These are phyloP conservation scores for Furnarius figulus DNA, from an alignment of 2,113 vertebrate species.

Conservation along the genomic window DNA sequence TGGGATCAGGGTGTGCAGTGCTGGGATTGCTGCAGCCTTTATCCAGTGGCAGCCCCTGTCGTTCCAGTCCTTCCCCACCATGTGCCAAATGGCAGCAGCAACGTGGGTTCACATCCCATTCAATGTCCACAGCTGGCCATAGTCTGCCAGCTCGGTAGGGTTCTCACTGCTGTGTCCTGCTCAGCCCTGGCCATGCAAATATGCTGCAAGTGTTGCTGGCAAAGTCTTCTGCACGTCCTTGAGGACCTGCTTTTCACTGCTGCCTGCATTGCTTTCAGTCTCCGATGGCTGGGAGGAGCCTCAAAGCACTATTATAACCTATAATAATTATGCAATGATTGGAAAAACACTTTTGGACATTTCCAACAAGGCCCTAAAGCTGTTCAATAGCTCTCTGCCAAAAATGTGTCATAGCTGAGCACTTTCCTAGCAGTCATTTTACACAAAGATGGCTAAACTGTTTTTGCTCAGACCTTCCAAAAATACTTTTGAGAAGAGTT, in stretches of 20 bases:
- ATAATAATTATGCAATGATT: neutral
- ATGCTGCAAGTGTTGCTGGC: neutral
- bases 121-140: neutral
- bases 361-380: neutral
- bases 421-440: neutral
- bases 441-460: conserved; percentile 7
- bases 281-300: neutral
- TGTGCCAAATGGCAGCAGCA: neutral
- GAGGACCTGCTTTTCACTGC: neutral
- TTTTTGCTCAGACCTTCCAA: conserved; percentile 45
- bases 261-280: neutral
- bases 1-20: accelerated
- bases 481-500: conserved; percentile 41
- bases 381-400: conserved; percentile 20
- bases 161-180: neutral
- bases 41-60: neutral
- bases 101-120: accelerated
- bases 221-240: neutral
- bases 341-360: neutral
- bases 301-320: neutral
- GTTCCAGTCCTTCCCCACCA: neutral
- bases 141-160: neutral
- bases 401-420: conserved; percentile 15
- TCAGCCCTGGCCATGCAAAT: neutral
- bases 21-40: neutral